Base-by-base conservation (phyloP, 2,113 vertebrate genomes). In the Cnemophilus loriae region DNA sequence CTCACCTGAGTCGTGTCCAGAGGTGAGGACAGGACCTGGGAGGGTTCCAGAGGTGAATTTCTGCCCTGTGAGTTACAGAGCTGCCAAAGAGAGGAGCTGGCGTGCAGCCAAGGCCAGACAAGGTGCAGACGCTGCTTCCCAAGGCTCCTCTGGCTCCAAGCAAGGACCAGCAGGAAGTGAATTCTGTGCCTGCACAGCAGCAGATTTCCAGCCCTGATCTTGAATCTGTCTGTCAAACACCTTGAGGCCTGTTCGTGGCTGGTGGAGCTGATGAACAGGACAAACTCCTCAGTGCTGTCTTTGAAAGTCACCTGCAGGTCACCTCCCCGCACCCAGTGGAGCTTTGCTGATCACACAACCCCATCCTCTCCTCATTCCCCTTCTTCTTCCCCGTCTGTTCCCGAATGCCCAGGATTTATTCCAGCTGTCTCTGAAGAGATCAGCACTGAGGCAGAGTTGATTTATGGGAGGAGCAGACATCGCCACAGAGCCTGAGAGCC, bases 1-100 rank as follows among this genome's bases (percentile, higher is more conserved):
- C 39, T 76, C 14, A 1, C 23, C 42, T 0, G 7, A 41, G 39
- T 44, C 7, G 0, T 0, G 0, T 41, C 64, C 52, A 47, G 30
- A 20, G 16, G 28, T 41, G 69, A 91, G 37, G 37, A 32, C 27
- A 11, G 30, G 57, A 35, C 30, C 42, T 53, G 52, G 41, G 28
- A 56, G 65, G 13, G 33, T 32, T 44, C 39, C 44, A 71, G 79
- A 63, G 67, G 5, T 15, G 39, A 22, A 24, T 47, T 35, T 33
- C 19, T 63, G 52, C 63, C 83, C 71, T 30, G 30, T n/a, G 35
- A 63, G 26, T 27, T 41, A 12, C 46, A 86, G 32, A 84, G 30
- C 19, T 79, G 37, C 19, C n/a, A 24, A 35, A 46, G 33, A 70
- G n/a, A 30, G 77, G 30, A 33, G 23, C 28, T 59, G 7, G 1